Percentiles rank a stretch among this genome's conserved stretches.
Evolutionary conservation across 2,113 vertebrate species (phyloP).

Genomic region (Nematolebias whitei): DNA sequence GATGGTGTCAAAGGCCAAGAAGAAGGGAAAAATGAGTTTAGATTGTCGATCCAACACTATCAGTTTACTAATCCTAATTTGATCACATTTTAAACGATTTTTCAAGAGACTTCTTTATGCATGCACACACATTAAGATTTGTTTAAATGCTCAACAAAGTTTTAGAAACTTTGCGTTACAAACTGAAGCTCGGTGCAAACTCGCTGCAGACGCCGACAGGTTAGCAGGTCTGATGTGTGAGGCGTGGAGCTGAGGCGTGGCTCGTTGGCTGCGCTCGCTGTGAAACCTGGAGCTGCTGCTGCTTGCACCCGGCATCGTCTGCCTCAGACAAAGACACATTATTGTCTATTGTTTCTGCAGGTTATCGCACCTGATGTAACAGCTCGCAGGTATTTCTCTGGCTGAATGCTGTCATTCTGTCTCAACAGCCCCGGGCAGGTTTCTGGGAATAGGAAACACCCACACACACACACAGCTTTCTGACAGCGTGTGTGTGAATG

Average conservation of each 20-base stretch:
- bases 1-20: too few species aligned
- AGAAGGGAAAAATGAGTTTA: too few species aligned
- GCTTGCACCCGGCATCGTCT: conserved; percentile 55
- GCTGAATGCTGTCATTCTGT: conserved; percentile 68
- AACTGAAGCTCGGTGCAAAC: too few species aligned
- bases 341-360: conserved; percentile 79
- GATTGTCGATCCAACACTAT: too few species aligned
- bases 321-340: conserved; percentile 77
- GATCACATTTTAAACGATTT: too few species aligned
- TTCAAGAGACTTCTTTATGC: too few species aligned
- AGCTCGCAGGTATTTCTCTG: conserved; percentile 73
- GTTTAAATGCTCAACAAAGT: neutral
- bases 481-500: conserved; percentile 5
- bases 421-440: conserved; percentile 70
- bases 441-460: conserved; percentile 61
- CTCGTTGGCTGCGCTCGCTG: neutral
- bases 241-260: neutral
- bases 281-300: conserved; percentile 10
- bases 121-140: too few species aligned
- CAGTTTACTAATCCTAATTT: too few species aligned
- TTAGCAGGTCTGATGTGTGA: neutral
- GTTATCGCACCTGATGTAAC: conserved; percentile 80
- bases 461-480: conserved; percentile 15
- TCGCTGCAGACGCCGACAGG: neutral
- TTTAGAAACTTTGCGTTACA: neutral